Evolutionary conservation across 2,797 vertebrate genomes (phyloP).

Genomic region (Dryobates pubescens): DNA sequence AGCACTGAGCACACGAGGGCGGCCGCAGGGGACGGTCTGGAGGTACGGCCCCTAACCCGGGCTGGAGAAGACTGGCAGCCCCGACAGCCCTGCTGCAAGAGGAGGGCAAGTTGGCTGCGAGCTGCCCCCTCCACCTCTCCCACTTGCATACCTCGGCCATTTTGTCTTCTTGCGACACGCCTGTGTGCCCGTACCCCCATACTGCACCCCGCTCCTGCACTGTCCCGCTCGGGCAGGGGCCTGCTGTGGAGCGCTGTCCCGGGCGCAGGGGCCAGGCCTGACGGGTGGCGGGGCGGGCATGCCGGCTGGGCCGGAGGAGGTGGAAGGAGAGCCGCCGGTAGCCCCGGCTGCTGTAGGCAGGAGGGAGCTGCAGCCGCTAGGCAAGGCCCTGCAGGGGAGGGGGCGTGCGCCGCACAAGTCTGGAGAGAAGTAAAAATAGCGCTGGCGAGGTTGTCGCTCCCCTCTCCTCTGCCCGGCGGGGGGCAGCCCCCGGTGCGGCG

Average conservation of each 20-base stretch:
- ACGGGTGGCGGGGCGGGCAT: neutral
- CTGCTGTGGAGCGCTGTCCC: neutral
- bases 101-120: neutral
- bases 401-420: conserved; percentile 31
- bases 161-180: conserved; percentile 34
- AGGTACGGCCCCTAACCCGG: neutral
- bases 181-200: neutral
- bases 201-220: neutral
- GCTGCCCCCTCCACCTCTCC: conserved; percentile 27
- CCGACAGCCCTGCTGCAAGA: neutral
- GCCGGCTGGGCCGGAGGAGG: neutral
- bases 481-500: neutral
- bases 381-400: conserved; percentile 36
- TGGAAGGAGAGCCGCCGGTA: neutral
- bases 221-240: neutral
- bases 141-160: conserved; percentile 45
- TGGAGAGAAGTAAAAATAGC: conserved; percentile 19
- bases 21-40: neutral
- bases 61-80: neutral
- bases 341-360: neutral
- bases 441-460: neutral
- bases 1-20: neutral
- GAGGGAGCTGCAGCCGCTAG: conserved; percentile 8
- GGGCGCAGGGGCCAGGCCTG: neutral
- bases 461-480: neutral